Evolutionary conservation across 2,888 invertebrate genomes (phyloP).

Genomic region (Macrosiphum euphorbiae): DNA sequence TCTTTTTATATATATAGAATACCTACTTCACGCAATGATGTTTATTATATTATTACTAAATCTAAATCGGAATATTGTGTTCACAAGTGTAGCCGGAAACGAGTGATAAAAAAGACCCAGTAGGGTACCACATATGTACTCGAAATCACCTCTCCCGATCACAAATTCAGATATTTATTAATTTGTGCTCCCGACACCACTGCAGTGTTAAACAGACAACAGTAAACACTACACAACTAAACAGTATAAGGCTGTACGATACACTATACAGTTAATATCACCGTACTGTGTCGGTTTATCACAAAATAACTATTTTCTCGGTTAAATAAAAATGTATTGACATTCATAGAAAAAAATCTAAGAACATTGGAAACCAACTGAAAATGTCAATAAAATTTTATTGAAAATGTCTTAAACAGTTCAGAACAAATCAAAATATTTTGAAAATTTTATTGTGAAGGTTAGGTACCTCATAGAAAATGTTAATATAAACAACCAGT

Average conservation of each 20-base stretch:
- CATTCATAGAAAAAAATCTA: no score
- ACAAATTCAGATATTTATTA: background rate
- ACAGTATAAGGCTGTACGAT: background rate
- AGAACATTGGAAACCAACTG: no score
- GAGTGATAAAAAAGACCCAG: slow-evolving; percentile 15
- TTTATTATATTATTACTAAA: background rate
- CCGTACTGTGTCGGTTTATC: background rate
- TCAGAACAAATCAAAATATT: no score
- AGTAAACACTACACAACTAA: no score
- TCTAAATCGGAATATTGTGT: background rate
- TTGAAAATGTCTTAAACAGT: no score
- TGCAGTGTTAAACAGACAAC: no score
- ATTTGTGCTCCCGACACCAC: no score
- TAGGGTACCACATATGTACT: background rate
- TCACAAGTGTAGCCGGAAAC: background rate
- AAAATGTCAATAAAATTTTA: no score
- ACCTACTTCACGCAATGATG: background rate
- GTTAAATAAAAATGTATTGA: background rate
- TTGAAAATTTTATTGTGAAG: no score
- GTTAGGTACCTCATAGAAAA: no score
- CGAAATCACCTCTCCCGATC: background rate
- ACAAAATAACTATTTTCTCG: background rate
- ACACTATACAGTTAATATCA: background rate
- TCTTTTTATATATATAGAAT: background rate
- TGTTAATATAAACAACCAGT: no score